Conservation (phyloP, 2,888 invertebrate genomes). For the Isotomurus palustris region DNA sequence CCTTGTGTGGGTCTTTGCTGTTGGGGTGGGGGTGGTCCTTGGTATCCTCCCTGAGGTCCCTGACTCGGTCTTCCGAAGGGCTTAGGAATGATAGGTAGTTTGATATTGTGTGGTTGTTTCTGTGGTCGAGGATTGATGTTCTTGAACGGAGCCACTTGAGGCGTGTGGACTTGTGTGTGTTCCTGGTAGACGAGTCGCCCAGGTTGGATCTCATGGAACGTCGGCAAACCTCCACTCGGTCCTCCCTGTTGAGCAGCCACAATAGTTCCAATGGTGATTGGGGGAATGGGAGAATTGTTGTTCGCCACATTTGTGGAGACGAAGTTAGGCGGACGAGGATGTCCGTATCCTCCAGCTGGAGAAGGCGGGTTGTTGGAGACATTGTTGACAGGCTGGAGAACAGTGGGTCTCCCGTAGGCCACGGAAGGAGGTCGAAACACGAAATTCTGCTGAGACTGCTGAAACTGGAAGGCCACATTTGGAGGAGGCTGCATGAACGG, state of each 20-base stretch:
- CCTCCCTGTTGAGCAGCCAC: slow-evolving; percentile 21
- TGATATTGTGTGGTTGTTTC: slow-evolving; percentile 31
- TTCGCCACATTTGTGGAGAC: neutral
- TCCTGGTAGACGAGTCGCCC: slow-evolving; percentile 44
- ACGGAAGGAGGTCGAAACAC: neutral
- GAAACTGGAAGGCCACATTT: slow-evolving; percentile 2
- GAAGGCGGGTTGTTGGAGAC: neutral
- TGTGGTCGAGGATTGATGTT: slow-evolving; percentile 4
- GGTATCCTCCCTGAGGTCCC: neutral
- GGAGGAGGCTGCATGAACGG: slow-evolving; percentile 11
- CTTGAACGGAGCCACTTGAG: slow-evolving; percentile 3
- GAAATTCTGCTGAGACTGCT: neutral
- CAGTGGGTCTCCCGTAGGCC: slow-evolving; percentile 19
- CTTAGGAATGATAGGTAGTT: slow-evolving; percentile 33
- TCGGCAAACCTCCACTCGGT: neutral
- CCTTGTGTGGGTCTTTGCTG: neutral
- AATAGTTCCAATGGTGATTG: slow-evolving; percentile 26
- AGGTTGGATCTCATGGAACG: slow-evolving; percentile 36
- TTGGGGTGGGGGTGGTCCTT: neutral
- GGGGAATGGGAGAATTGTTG: slow-evolving; percentile 14
- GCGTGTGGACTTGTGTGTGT: slow-evolving; percentile 26
- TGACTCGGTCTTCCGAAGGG: slow-evolving; percentile 10
- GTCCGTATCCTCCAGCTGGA: slow-evolving; percentile 1
- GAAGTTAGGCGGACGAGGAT: neutral
- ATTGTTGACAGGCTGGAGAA: slow-evolving; percentile 21